Evolutionary conservation across 1,140 invertebrate genomes (phyloP), one percentile per base, ranked within the genome.

Genomic region (Dendroctonus ponderosae): DNA sequence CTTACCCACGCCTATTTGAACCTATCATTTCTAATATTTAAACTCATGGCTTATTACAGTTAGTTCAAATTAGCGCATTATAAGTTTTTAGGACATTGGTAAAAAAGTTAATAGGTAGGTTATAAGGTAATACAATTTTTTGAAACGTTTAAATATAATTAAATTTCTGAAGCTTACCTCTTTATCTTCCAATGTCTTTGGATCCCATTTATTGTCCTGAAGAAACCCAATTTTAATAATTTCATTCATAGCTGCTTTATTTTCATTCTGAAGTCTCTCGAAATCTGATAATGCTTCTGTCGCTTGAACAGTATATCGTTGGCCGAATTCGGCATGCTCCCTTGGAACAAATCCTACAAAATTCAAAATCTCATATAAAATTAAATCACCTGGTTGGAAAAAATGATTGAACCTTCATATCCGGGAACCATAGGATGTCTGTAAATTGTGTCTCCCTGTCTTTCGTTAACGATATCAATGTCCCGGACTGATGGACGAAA

Each of bases 261-360:
- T 81, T 41, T 82, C 79, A 43, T 85, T 71, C 75, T 87, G 85
- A 8, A 83, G 71, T 61, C 80, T 81, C 69, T 90, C 86, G 63
- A 89, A 88, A 66, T 88, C 82, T 0, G 87, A 86, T 6, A 91
- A 78, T 3, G 84, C 87, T 73, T 89, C 86, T 0, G 85, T 85
- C 0, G 87, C 87, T 6, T 83, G 79, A 5, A 89, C 84, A 6
- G 84, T 83, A 75, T 83, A 89, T 11, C 86, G 82, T 73, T 89
- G 86, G 0, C 88, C 88, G 59, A 83, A 83, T 72, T 83, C 80
- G 3, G 79, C 82, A 63, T 82, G 83, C 62, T 86, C 69, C 64
- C 83, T 81, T 1, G 88, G 89, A 50, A 89, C 80, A 69, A 88
- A 89, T 37, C 88, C 86, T 87, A 12, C 2, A 66, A 60, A 56